Evolutionary conservation across 2,797 vertebrate genomes (phyloP), one percentile per base, ranked within the genome.

Genomic region (Fundulus diaphanus): DNA sequence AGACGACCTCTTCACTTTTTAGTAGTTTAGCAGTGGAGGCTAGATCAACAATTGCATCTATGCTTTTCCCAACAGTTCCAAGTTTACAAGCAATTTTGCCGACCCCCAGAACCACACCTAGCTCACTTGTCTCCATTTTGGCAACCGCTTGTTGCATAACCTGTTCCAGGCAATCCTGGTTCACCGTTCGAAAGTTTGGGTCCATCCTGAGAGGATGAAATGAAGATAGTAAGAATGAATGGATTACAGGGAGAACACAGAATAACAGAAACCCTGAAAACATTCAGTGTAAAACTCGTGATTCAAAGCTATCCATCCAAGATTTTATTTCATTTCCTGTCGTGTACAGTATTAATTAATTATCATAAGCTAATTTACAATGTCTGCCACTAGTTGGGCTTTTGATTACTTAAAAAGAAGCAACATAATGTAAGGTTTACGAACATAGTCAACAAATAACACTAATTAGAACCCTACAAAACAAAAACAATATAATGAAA

Each of bases 121-220:
- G 2, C 2, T 2, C 0, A 48, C 3, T 18, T 5, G 12, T 0
- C 1, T 54, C 75, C 5, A 70, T 3, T 49, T 27, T 35, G 27
- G 0, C 13, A 20, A 40, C 9, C 0, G 37, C 24, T 57, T 37
- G 74, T 6, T 18, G 72, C 37, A 75, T 79, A 18, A 84, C 84
- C 0, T 87, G 27, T 3, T 93, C 82, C 73, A 95, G 35, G 76
- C 72, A 85, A 2, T 70, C 52, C 51, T 85, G 82, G n/a, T n/a
- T n/a, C 27, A 86, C 75, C 72, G 83, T 61, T 56, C 88, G 85
- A 72, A 94, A 92, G 63, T 81, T 2, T 68, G 80, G 59, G 72
- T 95, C 83, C 79, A 65, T 82, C 80, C 95, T 95, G 80, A 71
- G 1, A 82, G 70, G 46, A 79, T 6, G 20, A 76, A 67, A 48